phyloP scores from a whole-genome alignment of 2,888 invertebrate species.

The Buathra laborator region DNA sequence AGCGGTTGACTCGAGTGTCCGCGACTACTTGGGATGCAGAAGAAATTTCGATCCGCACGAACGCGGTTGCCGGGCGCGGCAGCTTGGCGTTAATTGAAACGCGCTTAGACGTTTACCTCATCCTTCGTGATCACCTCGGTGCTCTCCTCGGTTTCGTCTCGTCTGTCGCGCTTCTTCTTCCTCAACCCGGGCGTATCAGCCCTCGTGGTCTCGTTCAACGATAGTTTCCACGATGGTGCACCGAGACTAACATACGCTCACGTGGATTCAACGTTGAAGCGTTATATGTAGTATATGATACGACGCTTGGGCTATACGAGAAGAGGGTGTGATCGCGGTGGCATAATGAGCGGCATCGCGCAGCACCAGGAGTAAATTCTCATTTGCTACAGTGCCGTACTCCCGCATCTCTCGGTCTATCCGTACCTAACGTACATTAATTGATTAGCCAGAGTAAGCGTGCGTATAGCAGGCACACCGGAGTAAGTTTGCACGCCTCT shows the following conservation, averaged over 20 bases:
- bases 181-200: slow-evolving; percentile 13
- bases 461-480: not conserved
- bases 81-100: slow-evolving; percentile 66
- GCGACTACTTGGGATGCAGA: not conserved
- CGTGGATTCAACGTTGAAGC: slow-evolving; percentile 20
- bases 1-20: not conserved
- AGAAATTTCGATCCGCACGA: slow-evolving; percentile 26
- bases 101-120: slow-evolving; percentile 63
- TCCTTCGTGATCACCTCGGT: not conserved
- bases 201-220: slow-evolving; percentile 51
- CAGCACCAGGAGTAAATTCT: slow-evolving; percentile 59
- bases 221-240: slow-evolving; percentile 48
- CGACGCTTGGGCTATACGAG: not conserved
- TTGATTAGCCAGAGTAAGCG: slow-evolving; percentile 43
- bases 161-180: slow-evolving; percentile 51
- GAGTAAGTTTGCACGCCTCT: not conserved
- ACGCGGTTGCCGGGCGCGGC: slow-evolving; percentile 13
- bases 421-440: slow-evolving; percentile 24
- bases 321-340: slow-evolving; percentile 46
- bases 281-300: not conserved
- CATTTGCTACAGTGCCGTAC: slow-evolving; percentile 48
- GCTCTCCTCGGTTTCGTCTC: slow-evolving; percentile 33
- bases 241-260: slow-evolving; percentile 8
- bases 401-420: slow-evolving; percentile 21
- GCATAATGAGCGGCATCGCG: slow-evolving; percentile 62